Percentiles rank a stretch among this genome's conserved stretches.
These are phyloP conservation scores for Diadegma fenestrale DNA, from an alignment of 2,888 invertebrate species.

Conservation along the genomic window DNA sequence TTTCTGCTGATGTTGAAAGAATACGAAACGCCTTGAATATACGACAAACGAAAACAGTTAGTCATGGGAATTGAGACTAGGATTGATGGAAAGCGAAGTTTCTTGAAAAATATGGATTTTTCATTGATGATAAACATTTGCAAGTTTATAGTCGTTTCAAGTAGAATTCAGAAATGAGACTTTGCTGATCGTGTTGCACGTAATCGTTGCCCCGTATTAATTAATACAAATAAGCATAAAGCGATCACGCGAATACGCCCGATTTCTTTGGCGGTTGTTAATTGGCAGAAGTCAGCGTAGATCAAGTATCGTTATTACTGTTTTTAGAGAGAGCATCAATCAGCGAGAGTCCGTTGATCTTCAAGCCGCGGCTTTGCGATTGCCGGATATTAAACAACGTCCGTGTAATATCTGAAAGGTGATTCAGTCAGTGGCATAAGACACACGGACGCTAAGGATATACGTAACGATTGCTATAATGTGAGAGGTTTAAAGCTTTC, in stretches of 20 bases:
- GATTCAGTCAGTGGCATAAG: conserved; percentile 38
- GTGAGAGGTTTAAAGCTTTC: conserved; percentile 12
- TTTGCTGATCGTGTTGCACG: background rate
- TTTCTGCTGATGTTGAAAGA: background rate
- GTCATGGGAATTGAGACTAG: background rate
- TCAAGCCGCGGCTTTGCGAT: conserved; percentile 35
- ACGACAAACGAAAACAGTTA: too few relatives aligned
- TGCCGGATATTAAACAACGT: conserved; percentile 62
- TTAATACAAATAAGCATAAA: background rate
- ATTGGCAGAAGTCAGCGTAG: conserved; percentile 56
- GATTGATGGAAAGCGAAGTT: background rate
- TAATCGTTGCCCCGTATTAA: conserved; percentile 38
- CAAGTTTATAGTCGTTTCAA: background rate
- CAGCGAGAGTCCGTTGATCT: conserved; percentile 1
- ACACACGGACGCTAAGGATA: background rate
- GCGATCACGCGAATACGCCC: conserved; percentile 44
- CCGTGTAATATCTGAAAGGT: conserved; percentile 51
- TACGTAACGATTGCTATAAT: background rate
- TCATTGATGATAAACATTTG: background rate
- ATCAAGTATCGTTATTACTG: conserved; percentile 63
- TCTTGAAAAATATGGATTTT: background rate
- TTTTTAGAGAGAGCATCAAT: conserved; percentile 24
- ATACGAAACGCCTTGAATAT: background rate
- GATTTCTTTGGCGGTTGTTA: conserved; percentile 60
- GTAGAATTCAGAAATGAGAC: background rate